phyloP scores from a whole-genome alignment of 2,888 invertebrate genomes.

The Leucoma salicis region DNA sequence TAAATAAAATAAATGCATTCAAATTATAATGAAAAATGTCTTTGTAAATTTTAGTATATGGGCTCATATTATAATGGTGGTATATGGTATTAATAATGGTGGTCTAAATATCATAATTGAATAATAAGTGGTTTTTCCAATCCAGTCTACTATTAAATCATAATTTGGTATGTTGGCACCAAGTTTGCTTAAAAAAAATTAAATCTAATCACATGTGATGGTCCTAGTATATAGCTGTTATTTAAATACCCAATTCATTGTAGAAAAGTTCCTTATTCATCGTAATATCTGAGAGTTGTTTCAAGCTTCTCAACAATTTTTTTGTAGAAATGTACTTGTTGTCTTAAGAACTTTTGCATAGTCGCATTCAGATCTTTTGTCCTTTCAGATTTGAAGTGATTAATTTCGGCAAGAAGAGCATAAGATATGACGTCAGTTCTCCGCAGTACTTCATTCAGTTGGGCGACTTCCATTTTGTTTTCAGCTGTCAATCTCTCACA shows the following conservation, averaged over 20 bases:
- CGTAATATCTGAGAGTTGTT: conserved; percentile 74
- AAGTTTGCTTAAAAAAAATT: conserved; percentile 17
- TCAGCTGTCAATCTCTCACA: conserved; percentile 91
- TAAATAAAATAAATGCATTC: conserved; percentile 31
- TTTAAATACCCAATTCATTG: conserved; percentile 25
- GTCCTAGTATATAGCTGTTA: conserved; percentile 15
- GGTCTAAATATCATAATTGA: conserved; percentile 10
- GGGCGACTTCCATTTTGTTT: conserved; percentile 91
- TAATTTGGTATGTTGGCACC: conserved; percentile 24
- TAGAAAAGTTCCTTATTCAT: conserved; percentile 53
- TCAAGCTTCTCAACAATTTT: conserved; percentile 89
- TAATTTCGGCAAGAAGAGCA: conserved; percentile 95
- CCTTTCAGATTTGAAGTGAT: conserved; percentile 94
- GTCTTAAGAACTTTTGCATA: conserved; percentile 92
- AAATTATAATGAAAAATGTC: conserved; percentile 12
- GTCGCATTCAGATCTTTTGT: conserved; percentile 92
- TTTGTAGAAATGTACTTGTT: conserved; percentile 96
- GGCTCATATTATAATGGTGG: neutral
- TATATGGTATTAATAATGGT: conserved; percentile 3
- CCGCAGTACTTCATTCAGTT: conserved; percentile 90
- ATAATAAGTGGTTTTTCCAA: conserved; percentile 19
- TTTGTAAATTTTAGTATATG: conserved; percentile 2
- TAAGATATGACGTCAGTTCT: conserved; percentile 96
- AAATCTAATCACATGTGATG: conserved; percentile 27
- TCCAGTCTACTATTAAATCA: conserved; percentile 18